phyloP scores from a whole-genome alignment of 2,888 invertebrate genomes.

The Amiota communis region DNA sequence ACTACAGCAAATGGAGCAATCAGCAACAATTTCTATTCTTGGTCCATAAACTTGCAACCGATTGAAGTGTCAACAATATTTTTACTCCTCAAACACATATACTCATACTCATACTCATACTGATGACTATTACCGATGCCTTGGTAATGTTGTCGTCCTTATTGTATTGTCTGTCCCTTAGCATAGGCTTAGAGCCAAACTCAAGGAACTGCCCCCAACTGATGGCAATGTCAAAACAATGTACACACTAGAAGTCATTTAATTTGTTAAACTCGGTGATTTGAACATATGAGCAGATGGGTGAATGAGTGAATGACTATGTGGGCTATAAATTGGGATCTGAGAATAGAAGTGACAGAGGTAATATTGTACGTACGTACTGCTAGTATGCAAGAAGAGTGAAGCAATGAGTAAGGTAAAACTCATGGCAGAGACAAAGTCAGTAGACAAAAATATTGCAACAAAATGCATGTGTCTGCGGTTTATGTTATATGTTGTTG shows the following conservation, averaged over 20 bases:
- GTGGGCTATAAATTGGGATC: not conserved
- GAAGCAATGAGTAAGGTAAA: not conserved
- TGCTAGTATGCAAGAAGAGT: not conserved
- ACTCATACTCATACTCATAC: constrained; percentile 43
- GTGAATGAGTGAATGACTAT: not conserved
- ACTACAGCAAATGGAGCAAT: constrained; percentile 45
- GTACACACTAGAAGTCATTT: constrained; percentile 72
- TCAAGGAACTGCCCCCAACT: constrained; percentile 23
- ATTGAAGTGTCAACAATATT: constrained; percentile 33
- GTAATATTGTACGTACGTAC: not conserved
- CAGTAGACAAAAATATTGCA: not conserved
- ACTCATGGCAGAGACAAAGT: not conserved
- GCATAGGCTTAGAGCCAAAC: constrained; percentile 3
- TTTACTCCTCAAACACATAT: constrained; percentile 44
- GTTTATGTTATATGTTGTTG: constrained; percentile 46
- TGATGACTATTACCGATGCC: constrained; percentile 36
- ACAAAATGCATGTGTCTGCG: constrained; percentile 54
- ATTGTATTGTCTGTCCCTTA: not conserved
- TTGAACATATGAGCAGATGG: constrained; percentile 52
- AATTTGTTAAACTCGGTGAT: constrained; percentile 73
- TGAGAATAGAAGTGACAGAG: constrained; percentile 7
- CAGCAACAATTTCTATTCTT: constrained; percentile 58
- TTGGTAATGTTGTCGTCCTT: not conserved
- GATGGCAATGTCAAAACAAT: constrained; percentile 66
- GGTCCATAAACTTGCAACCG: constrained; percentile 12